Base-by-base conservation (phyloP, 2,113 vertebrate genomes). In the Formicarius rufipectus region DNA sequence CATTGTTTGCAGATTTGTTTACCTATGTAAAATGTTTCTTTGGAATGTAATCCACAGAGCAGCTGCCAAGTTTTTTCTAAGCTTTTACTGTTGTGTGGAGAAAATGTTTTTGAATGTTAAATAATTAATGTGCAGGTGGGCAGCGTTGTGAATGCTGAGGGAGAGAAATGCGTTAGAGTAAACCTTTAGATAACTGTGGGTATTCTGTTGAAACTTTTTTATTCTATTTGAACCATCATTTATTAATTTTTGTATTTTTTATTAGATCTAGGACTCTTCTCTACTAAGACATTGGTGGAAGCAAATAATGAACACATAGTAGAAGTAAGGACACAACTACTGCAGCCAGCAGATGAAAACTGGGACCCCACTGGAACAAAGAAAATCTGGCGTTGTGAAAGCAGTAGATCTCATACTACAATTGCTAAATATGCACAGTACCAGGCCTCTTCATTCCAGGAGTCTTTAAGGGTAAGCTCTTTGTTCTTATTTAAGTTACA, bases 361-460 rank as follows among this genome's bases (percentile, higher is more conserved):
- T 99, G 99, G 99, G 99, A 99, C 97, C 97, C 98, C 81, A 98
- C 98, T 91, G 99, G 99, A 98, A 98, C 97, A 86, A 98, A 98
- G 97, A 99, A 99, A 98, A 99, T 99, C 97, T 99, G 99, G 99
- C 99, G 99, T 96, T 99, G 99, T 92, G 99, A 99, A 98, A 99
- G 99, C 98, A 99, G 99, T 97, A 98, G 98, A 96, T 99, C 99
- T 60, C 99, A 99, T 95, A 99, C 99, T 94, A 99, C 99, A 95
- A 99, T 99, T 98, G 98, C 99, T 97, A 99, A 99, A 97, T 99
- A 99, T 94, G 99, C 99, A 95, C 99, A 99, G 96, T 99, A 99
- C 97, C 99, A 99, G 97, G 99, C 99, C 50, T 99, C 99, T 28
- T 99, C 99, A 89, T 99, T 99, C 98, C 99, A 99, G 98, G 99